These are phyloP conservation scores for Setipinna tenuifilis DNA, from an alignment of 2,797 vertebrate species.

Conservation along the genomic window DNA sequence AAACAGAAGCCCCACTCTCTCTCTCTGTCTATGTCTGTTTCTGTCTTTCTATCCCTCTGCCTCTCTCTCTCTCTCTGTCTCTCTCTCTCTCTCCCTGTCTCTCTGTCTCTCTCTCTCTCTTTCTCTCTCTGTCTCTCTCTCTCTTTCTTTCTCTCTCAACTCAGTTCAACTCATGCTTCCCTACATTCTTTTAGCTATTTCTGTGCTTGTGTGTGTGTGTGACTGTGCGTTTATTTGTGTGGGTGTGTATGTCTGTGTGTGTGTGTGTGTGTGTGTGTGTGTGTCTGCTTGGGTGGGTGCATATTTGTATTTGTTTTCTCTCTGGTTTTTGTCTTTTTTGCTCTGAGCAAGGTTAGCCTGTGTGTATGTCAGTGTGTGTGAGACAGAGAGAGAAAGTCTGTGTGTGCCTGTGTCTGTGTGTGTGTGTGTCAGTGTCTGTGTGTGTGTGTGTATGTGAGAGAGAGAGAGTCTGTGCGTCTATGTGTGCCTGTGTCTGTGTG, in stretches of 20 bases:
- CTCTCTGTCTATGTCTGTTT: background rate
- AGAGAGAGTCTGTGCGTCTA: conserved; percentile 2
- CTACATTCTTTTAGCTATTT: background rate
- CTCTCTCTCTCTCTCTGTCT: background rate
- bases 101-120: background rate
- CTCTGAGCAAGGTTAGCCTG: background rate
- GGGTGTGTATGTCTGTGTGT: background rate
- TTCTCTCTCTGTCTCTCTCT: no score
- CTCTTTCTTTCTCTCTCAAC: background rate
- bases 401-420: conserved; percentile 33
- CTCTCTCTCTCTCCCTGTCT: background rate
- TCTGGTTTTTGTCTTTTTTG: background rate
- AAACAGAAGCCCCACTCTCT: background rate
- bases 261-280: background rate
- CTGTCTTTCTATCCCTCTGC: background rate
- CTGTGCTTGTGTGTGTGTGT: background rate
- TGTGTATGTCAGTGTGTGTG: conserved; percentile 39
- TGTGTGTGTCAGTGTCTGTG: conserved; percentile 21
- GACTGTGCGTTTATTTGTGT: background rate
- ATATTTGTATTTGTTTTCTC: background rate
- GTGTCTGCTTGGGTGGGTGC: background rate
- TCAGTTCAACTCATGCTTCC: background rate
- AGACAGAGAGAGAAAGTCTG: background rate
- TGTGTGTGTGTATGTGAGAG: conserved; percentile 17
- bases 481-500: background rate